Base-by-base conservation (phyloP, 2,888 invertebrate genomes). In the Meteorus colon region DNA sequence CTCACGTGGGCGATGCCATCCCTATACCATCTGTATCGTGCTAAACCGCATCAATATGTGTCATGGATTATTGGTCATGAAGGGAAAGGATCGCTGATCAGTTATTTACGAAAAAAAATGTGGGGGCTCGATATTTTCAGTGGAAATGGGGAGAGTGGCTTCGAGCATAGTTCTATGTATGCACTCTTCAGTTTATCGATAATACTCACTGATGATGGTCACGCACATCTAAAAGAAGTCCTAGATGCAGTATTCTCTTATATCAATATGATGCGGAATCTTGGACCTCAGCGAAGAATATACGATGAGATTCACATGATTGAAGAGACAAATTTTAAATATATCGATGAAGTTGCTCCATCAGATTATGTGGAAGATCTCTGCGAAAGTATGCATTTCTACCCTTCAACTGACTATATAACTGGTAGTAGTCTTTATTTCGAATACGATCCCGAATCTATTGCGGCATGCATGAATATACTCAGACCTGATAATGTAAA, bases 21-120 rank as follows among this genome's bases (percentile, higher is more conserved):
- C 8, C 83, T 92, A 41, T 90, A 92, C 34, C 90, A 93, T 77
- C 90, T 94, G 77, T 97, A 96, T 87, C 93, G 93, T 88, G 92
- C 91, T 24, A 96, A 96, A 86, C 95, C 96, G 0, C 92, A 95
- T 78, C 92, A 94, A 81, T 96, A 96, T 85, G 89, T 97, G 4
- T 93, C 95, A 0, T 82, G 82, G 81, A 88, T 97, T n/a, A 89
- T 97, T 4, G 96, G 96, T 0, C 95, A 97, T 88, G 97, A 98
- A 89, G 97, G 97, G 1, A 93, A 93, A 84, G 96, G 96, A 74
- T 96, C 96, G 81, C 90, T 97, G n/a, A 92, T 95, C 2, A 94
- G 95, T 0, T 95, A 94, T 86, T 90, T 97, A 29, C 92, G 94
- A 75, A 93, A 94, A 84, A 95, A 93, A 86, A 92, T 95, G 41